Evolutionary conservation across 1,140 invertebrate species (phyloP), one percentile per base, ranked within the genome.

Genomic region (Drosophila serrata): DNA sequence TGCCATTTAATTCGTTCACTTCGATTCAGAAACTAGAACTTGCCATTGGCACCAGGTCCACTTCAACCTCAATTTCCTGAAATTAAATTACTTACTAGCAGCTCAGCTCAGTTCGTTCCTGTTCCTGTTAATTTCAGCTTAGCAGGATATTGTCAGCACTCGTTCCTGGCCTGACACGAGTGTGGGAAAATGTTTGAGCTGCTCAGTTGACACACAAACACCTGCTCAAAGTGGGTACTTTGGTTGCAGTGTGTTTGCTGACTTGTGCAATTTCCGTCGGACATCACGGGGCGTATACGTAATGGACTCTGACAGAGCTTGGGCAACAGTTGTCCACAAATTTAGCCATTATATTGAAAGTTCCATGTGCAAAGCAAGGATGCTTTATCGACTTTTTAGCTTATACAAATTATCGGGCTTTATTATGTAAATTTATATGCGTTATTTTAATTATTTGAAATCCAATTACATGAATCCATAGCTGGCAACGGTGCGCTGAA

Each of bases 101-200:
- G n/a, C 43, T 40, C 55, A 37, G n/a, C 37, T 35, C 59, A 75
- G 45, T 17, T 39, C 40, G 48, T 37, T 43, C 63, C 51, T 46
- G 45, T 55, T 55, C 51, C 75, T 76, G 75, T 79, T 87, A 87
- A 87, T 80, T 73, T 69, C 58, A 73, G 72, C 68, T 84, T 70
- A 87, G 57, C 80, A 87, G 84, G 84, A 88, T 88, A 88, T 87
- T 88, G 84, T 77, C 84, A 88, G 74, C 76, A 62, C 53, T 81
- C 55, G 61, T 76, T 75, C 51, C 42, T 69, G 3, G 13, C 13
- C 60, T 60, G 49, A 29, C 40, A 35, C 48, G 42, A 19, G 33
- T 65, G 49, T 68, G 46, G 49, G 51, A 80, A 80, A 80, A 74
- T 74, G 75, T 80, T 70, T 49, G 29, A 79, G 51, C 46, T 61